These are phyloP conservation scores for Cremastinae sp. DNA, from an alignment of 2,888 invertebrate genomes.

Conservation along the genomic window DNA sequence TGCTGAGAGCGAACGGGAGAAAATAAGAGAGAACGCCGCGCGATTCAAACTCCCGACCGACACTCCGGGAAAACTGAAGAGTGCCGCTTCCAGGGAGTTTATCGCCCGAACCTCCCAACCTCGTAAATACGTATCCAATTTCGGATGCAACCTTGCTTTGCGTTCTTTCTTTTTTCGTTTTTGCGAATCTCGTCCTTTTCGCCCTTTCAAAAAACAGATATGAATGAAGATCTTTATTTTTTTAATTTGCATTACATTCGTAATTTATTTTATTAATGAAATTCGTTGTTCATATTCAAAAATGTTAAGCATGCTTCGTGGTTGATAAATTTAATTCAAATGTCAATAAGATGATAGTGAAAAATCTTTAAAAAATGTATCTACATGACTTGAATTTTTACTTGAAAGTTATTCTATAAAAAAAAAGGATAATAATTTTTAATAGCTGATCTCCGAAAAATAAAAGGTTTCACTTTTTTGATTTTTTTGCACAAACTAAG, in stretches of 20 bases:
- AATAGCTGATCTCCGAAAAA: slow-evolving; percentile 2
- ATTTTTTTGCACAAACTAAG: too few relatives aligned
- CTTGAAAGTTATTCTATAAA: background rate
- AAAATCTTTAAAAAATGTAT: too few relatives aligned
- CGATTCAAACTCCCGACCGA: slow-evolving; percentile 44
- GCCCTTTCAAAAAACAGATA: background rate
- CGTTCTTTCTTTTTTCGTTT: slow-evolving; percentile 15
- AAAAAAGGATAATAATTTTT: background rate
- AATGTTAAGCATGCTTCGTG: background rate
- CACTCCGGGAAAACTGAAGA: slow-evolving; percentile 35
- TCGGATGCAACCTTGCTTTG: slow-evolving; percentile 12
- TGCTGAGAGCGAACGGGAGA: slow-evolving; percentile 9
- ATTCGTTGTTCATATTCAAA: slow-evolving; percentile 1
- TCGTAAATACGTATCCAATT: slow-evolving; percentile 60
- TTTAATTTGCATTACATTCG: slow-evolving; percentile 1
- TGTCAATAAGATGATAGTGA: background rate
- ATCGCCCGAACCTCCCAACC: slow-evolving; percentile 35
- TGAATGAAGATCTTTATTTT: slow-evolving; percentile 12
- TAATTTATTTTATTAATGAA: too few relatives aligned
- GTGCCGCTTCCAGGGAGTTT: slow-evolving; percentile 53
- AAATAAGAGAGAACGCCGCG: slow-evolving; percentile 24
- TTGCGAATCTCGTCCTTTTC: background rate
- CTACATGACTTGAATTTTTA: too few relatives aligned
- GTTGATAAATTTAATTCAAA: background rate
- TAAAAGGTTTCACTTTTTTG: too few relatives aligned